Base-by-base conservation (phyloP, 2,888 invertebrate genomes). In the Tinea semifulvella region DNA sequence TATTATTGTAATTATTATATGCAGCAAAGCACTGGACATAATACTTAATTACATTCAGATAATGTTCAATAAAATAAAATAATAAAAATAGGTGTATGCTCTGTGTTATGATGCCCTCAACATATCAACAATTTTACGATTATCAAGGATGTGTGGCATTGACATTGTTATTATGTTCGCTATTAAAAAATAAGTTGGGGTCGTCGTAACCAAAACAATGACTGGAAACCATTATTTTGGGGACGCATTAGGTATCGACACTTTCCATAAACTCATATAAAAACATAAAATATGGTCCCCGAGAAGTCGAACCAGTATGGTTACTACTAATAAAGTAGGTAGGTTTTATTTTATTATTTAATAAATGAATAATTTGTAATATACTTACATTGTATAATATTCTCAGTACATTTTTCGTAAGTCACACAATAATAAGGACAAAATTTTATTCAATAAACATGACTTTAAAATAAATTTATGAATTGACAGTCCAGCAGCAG, bases 361-460 rank as follows among this genome's bases (percentile, higher is more conserved):
- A 31, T n/a, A 31, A 31, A 13, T 31, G 14, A 31, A 40, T 8
- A 13, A 40, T 11, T 6, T 20, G 11, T 40, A 20, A 11, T 17
- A 19, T 56, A 77, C 79, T 68, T 77, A 79, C 77, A 76, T 79
- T 63, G 63, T 71, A 66, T 58, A 61, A 62, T 68, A 68, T 66
- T 71, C 74, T 74, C 73, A 72, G 72, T 68, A 70, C 74, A 76
- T 72, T 68, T 58, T 52, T 50, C 58, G 47, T 61, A 60, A 54
- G 53, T 59, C 65, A 67, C 63, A 62, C 50, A 50, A 57, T 52
- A 58, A 50, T 52, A 58, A 60, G 60, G 53, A 56, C 55, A 55
- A 56, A 54, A 55, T 58, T 49, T 59, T 65, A 68, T 51, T 47
- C 56, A 61, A 63, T 48, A 56, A 57, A 57, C 68, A 72, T 73